Evolutionary conservation across 2,888 invertebrate species (phyloP), one percentile per base, ranked within the genome.

Genomic region (Sympetrum striolatum): DNA sequence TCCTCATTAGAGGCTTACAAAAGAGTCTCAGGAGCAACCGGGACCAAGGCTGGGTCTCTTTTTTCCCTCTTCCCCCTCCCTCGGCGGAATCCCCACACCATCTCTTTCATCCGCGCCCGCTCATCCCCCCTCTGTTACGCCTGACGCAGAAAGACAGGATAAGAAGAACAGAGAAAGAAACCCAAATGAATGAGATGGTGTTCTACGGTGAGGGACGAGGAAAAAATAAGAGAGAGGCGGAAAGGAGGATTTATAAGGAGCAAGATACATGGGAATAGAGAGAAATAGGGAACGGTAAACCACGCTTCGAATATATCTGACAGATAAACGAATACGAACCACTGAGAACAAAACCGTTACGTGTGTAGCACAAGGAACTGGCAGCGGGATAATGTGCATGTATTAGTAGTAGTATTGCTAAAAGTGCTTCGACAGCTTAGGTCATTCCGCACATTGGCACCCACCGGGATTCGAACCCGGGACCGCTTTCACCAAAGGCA

Each of bases 101-200:
- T 39, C 39, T 86, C 53, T 90, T 79, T 18, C 80, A 53, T 91
- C 91, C 91, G 90, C 91, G 92, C 92, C 93, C 92, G 92, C 92
- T 93, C 93, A 93, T 93, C 93, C 92, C 31, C 58, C 15, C 60
- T 35, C 48, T 35, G 25, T 31, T 86, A 86, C 35, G 58, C 53
- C 53, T 82, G 58, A 82, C 82, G 58, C 58, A 64, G 39, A 60
- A 86, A 60, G n/a, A 60, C 25, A 31, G 73, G 14, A 73, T 25
- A 73, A 60, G 25, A 31, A 18, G 60, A 35, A 64, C 35, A 35
- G 18, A 22, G 58, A 86, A 58, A 37, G 58, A n/a, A 25, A 64
- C 25, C n/a, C n/a, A 64, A 64, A 73, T 31, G 73, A 73, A 73
- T 73, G 73, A 73, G 73, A 12, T 25, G 25, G 73, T 73, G 31